Evolutionary conservation across 2,797 vertebrate genomes (phyloP).

Genomic region (Falco rusticolus): DNA sequence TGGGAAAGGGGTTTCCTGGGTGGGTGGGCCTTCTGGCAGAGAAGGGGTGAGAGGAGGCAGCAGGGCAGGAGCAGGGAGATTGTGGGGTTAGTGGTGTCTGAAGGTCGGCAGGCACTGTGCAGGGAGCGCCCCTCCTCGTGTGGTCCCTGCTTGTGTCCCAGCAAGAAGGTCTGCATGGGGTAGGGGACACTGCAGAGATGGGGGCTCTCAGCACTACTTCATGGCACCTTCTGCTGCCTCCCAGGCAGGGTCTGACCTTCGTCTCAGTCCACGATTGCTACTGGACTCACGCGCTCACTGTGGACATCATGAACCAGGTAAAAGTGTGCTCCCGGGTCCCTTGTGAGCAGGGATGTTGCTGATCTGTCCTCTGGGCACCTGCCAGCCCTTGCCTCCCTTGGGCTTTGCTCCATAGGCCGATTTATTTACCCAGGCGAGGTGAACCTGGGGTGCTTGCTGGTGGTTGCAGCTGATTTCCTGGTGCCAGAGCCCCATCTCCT

Average conservation of each 20-base stretch:
- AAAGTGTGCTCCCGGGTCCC: not conserved
- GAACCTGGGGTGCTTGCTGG: not conserved
- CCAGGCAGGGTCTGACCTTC: constrained; percentile 90
- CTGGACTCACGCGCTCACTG: constrained; percentile 92
- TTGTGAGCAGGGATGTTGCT: not conserved
- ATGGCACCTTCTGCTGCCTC: not conserved
- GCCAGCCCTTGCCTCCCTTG: constrained; percentile 24
- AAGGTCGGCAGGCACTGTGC: not conserved
- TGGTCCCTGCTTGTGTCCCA: not conserved
- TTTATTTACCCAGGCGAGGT: not conserved
- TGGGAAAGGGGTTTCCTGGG: not conserved
- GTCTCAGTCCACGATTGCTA: constrained; percentile 98
- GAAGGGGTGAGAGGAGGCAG: not conserved
- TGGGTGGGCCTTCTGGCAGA: not conserved
- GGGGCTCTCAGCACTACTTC: not conserved
- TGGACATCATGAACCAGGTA: constrained; percentile 95
- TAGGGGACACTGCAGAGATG: rapidly evolving
- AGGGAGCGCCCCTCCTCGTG: not conserved
- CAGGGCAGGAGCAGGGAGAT: not conserved
- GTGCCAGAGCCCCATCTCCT: not conserved
- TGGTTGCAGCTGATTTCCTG: not conserved
- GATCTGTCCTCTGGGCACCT: not conserved
- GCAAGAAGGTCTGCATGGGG: rapidly evolving
- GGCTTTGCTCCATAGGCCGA: constrained; percentile 9
- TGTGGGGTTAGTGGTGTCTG: not conserved